Percentiles rank a stretch among this genome's conserved stretches.
Conservation (phyloP, 2,888 invertebrate species). For the Vannuccia rotundouncinata region DNA sequence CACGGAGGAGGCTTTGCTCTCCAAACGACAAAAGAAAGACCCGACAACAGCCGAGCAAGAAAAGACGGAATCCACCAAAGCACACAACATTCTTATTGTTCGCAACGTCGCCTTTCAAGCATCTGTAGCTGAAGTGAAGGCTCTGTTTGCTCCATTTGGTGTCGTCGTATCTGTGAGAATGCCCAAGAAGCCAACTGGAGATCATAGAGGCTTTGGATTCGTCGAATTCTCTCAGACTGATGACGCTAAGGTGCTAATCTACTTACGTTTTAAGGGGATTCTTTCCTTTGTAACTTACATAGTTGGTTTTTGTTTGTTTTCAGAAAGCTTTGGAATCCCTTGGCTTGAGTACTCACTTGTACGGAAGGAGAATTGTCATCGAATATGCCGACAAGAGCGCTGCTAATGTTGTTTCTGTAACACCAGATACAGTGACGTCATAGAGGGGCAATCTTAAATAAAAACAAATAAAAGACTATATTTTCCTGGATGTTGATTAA, state of each 20-base stretch:
- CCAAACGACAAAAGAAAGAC: too few species aligned
- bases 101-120: slow-evolving; percentile 95
- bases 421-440: too few species aligned
- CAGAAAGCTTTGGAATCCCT: slow-evolving; percentile 82
- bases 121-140: slow-evolving; percentile 62
- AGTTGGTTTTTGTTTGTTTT: too few species aligned
- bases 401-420: too few species aligned
- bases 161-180: slow-evolving; percentile 64
- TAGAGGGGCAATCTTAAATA: too few species aligned
- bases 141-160: slow-evolving; percentile 69
- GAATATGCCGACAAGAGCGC: neutral
- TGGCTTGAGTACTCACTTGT: slow-evolving; percentile 93
- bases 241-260: slow-evolving; percentile 63
- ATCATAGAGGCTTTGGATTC: slow-evolving; percentile 91
- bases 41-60: too few species aligned
- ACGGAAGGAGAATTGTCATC: slow-evolving; percentile 72
- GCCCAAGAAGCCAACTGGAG: slow-evolving; percentile 75
- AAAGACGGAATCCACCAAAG: neutral
- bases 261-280: too few species aligned
- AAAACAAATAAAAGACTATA: too few species aligned
- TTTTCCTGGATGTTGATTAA: too few species aligned
- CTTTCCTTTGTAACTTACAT: too few species aligned
- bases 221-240: slow-evolving; percentile 80
- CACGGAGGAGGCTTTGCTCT: too few species aligned
- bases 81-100: slow-evolving; percentile 64